Base-by-base conservation (phyloP, 2,888 invertebrate species). In the Lycaena phlaeas region DNA sequence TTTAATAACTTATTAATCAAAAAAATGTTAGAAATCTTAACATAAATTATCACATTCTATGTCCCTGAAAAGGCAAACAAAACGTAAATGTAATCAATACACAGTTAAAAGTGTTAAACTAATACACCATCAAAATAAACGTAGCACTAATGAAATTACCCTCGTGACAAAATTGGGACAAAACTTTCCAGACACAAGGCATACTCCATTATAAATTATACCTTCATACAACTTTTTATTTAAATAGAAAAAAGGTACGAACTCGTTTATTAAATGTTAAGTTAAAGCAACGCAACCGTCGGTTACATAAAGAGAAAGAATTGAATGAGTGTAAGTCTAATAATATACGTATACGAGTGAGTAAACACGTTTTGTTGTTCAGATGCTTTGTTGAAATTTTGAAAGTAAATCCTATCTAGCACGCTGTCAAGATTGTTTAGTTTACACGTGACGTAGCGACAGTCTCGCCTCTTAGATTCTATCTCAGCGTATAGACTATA, bases 231-330 rank as follows among this genome's bases (percentile, higher is more conserved):
- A n/a, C n/a, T n/a, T n/a, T n/a, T n/a, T n/a, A n/a, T n/a, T n/a
- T n/a, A n/a, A n/a, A n/a, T n/a, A n/a, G n/a, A 4, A 22, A 22
- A 22, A 22, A 22, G 9, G 9, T 7, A 22, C 4, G 22, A 22
- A 22, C 9, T 22, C 9, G 4, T 22, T 22, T 9, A 22, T 9
- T 22, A 22, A 22, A 9, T 7, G 34, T 34, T 34, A 22, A 34
- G 18, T 34, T 34, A 34, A 34, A 34, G 34, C 22, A 22, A 22
- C 10, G 3, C 22, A 34, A 34, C 34, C 34, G 12, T 22, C 18
- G 31, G 34, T 11, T 34, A 22, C 7, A 12, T 22, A 4, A 2
- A 34, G 22, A 18, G 5, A 18, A 3, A 4, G 5, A 18, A 5
- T 4, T 18, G 3, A 4, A 7, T 5, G 22, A 22, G 9, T 7